These are phyloP conservation scores for Drosophila carrolli DNA, from an alignment of 1,140 invertebrate genomes.

Conservation along the genomic window DNA sequence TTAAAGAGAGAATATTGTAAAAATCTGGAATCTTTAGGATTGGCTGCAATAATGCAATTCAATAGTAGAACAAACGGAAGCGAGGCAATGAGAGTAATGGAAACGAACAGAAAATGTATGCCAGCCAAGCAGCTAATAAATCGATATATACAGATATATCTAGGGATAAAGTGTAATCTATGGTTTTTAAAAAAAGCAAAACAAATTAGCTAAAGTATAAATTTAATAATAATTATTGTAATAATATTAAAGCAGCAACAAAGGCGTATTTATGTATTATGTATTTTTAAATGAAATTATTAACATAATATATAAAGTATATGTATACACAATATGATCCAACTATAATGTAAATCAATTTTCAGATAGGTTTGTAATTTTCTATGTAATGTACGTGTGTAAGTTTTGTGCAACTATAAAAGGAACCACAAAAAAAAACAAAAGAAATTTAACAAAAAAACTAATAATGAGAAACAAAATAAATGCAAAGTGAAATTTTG, in stretches of 20 bases:
- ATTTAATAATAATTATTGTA: constrained; percentile 40
- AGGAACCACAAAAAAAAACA: constrained; percentile 43
- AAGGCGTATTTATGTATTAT: constrained; percentile 75
- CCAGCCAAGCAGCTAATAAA: constrained; percentile 62
- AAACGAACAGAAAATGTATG: constrained; percentile 44
- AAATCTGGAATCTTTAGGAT: constrained; percentile 54
- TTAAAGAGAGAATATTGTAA: constrained; percentile 42
- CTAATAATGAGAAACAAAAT: constrained; percentile 53
- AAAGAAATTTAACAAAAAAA: constrained; percentile 39
- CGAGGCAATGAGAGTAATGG: neutral
- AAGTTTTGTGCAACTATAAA: constrained; percentile 70
- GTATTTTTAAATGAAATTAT: constrained; percentile 79
- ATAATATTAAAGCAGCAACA: constrained; percentile 48
- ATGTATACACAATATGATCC: constrained; percentile 57
- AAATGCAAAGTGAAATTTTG: constrained; percentile 68
- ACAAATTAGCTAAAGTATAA: constrained; percentile 41
- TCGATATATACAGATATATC: constrained; percentile 34
- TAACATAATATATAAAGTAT: constrained; percentile 59
- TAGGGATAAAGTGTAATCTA: constrained; percentile 74
- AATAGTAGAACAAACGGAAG: constrained; percentile 38
- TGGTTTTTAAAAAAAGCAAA: constrained; percentile 67
- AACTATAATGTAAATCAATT: constrained; percentile 69
- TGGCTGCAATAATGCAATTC: constrained; percentile 44
- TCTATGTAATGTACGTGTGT: constrained; percentile 67
- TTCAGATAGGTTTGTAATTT: constrained; percentile 77